These are phyloP conservation scores for Psammodynastes pulverulentus DNA, from an alignment of 2,113 vertebrate species.

Conservation along the genomic window DNA sequence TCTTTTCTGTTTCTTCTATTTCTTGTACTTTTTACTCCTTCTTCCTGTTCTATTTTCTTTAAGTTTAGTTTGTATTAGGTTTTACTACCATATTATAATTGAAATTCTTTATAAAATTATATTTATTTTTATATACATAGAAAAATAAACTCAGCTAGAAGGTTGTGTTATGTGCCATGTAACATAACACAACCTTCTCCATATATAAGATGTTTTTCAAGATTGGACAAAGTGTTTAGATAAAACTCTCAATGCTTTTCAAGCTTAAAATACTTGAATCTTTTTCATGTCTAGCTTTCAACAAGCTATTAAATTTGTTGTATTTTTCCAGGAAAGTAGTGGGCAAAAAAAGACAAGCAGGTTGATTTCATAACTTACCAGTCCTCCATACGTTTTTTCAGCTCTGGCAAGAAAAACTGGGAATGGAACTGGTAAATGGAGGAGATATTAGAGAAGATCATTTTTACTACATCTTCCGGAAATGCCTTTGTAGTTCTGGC, in stretches of 20 bases:
- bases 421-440: constrained; percentile 87
- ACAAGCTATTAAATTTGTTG: background rate
- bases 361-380: constrained; percentile 69
- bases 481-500: constrained; percentile 74
- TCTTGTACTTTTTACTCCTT: background rate
- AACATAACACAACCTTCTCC: background rate
- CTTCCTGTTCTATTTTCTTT: background rate
- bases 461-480: constrained; percentile 80
- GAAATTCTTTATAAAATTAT: background rate
- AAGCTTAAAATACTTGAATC: background rate
- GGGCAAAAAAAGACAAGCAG: accelerated
- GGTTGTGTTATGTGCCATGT: background rate
- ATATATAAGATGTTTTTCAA: background rate
- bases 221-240: background rate
- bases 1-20: background rate
- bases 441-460: constrained; percentile 89
- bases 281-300: background rate
- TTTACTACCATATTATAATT: background rate
- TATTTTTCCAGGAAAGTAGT: background rate
- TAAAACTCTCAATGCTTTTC: background rate
- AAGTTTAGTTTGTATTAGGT: background rate
- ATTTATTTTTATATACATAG: no score
- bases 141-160: background rate
- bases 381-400: constrained; percentile 76
- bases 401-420: constrained; percentile 83